Evolutionary conservation across 1,140 invertebrate species (phyloP).

Genomic region (Branchinecta lindahli): DNA sequence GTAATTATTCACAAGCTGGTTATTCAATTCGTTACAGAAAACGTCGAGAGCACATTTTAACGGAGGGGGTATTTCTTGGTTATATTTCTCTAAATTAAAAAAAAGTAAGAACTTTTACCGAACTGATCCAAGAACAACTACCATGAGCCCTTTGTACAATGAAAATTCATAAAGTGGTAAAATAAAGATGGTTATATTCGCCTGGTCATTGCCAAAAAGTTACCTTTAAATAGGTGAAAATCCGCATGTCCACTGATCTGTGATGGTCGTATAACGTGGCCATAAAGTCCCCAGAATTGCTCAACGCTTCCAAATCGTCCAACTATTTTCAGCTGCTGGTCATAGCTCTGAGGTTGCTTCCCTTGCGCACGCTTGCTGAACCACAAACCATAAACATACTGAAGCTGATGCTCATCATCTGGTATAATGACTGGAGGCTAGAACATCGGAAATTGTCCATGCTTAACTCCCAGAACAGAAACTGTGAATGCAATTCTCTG

Average conservation of each 20-base stretch:
- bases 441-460: neutral
- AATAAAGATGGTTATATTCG: too few species aligned
- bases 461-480: neutral
- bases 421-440: slow-evolving; percentile 45
- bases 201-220: too few species aligned
- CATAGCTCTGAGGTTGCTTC: slow-evolving; percentile 50
- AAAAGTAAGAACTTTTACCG: too few species aligned
- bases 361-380: slow-evolving; percentile 57
- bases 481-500: neutral
- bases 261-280: slow-evolving; percentile 70
- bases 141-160: too few species aligned
- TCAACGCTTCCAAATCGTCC: slow-evolving; percentile 78
- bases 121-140: too few species aligned
- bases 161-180: too few species aligned
- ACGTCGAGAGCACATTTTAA: too few species aligned
- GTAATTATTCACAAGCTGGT: too few species aligned
- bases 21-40: too few species aligned
- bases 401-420: slow-evolving; percentile 64
- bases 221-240: slow-evolving; percentile 81
- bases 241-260: slow-evolving; percentile 80
- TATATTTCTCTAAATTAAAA: too few species aligned
- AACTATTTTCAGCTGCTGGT: slow-evolving; percentile 61
- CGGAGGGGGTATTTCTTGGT: too few species aligned
- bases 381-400: slow-evolving; percentile 76
- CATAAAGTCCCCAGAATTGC: slow-evolving; percentile 92